Conservation (phyloP, 2,888 invertebrate species). For the Acanthosepion pharaonis region DNA sequence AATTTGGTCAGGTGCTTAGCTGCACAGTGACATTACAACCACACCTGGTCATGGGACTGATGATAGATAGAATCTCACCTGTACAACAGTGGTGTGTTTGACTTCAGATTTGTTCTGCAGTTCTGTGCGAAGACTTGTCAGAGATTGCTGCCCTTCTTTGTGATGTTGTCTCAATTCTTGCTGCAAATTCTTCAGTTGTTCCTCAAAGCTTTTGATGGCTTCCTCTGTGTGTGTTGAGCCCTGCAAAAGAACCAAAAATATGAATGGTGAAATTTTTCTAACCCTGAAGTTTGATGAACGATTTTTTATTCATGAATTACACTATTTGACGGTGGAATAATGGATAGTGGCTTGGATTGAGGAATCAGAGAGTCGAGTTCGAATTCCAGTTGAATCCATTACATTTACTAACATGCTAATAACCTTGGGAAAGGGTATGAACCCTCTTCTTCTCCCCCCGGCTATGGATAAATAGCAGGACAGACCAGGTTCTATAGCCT, state of each 20-base stretch:
- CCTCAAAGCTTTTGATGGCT: constrained; percentile 35
- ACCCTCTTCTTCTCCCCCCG: no score
- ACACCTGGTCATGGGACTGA: no score
- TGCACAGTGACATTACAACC: no score
- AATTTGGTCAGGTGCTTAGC: no score
- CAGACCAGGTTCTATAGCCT: no score
- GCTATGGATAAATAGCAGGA: no score
- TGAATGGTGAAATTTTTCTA: background rate
- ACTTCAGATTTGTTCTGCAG: constrained; percentile 6
- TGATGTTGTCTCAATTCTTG: constrained; percentile 40
- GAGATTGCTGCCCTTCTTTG: constrained; percentile 25
- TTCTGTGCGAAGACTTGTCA: constrained; percentile 36
- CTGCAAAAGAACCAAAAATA: background rate
- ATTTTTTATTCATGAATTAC: background rate
- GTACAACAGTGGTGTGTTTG: background rate
- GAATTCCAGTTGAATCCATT: no score
- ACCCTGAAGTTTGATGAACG: background rate
- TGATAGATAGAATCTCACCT: background rate
- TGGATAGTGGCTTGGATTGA: no score
- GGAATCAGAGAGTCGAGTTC: no score
- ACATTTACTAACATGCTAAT: no score
- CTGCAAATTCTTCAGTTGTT: constrained; percentile 40
- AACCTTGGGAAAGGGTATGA: no score
- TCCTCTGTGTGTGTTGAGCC: constrained; percentile 40
- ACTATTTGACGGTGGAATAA: no score